Evolutionary conservation across 2,113 vertebrate species (phyloP), one percentile per base, ranked within the genome.

Genomic region (Cepphus grylle): DNA sequence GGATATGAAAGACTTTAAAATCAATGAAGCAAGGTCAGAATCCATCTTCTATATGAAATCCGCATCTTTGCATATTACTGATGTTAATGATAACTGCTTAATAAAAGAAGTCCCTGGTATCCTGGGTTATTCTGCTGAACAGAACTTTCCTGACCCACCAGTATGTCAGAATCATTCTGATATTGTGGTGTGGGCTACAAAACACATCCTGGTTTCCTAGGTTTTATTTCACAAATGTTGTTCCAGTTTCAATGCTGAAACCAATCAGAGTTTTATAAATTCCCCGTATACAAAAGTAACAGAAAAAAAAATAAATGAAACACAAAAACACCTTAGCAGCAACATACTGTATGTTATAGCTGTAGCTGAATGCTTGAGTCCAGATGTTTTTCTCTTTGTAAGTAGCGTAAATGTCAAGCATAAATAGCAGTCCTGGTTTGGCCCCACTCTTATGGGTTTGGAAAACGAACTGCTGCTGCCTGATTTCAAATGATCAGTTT

Each of bases 331-430:
- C 85, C 38, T 56, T 84, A 86, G 72, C 69, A 92, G 61, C 67
- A 76, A 69, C 40, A 71, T 12, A 66, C 30, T 73, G 55, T 29
- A 87, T 32, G 21, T 36, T 88, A 76, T 6, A 90, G 59, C 22
- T 94, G 65, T 22, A 78, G 56, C 61, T 87, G 36, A 77, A 81
- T 85, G 36, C 40, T 84, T 19, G 15, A 73, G 56, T 81, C 61
- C 82, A 96, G 91, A 86, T 77, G 78, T 66, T 96, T 79, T 63
- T 87, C 27, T 90, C 43, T 82, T 85, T 73, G 19, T 71, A 88
- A 93, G 50, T 5, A 69, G 61, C 56, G 93, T 30, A 91, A 93
- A 88, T 52, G 27, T 82, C 25, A 83, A 95, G 22, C 85, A 94
- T 86, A 78, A 94, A 92, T 59, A 85, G 69, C 71, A 87, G 43